phyloP scores from a whole-genome alignment of 2,888 invertebrate genomes.

The Melipona beecheii region DNA sequence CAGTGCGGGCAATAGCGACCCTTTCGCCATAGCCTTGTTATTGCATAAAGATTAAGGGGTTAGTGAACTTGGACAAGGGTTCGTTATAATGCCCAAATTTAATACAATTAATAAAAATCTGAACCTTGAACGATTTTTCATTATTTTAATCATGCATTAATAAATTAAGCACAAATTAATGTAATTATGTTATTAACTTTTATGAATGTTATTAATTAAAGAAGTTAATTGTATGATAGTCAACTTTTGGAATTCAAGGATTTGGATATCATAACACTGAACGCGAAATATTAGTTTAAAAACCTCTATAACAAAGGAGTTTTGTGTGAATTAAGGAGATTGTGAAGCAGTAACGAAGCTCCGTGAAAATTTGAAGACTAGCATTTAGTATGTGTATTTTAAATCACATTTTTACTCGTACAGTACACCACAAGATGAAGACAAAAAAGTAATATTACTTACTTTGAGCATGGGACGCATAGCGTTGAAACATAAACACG shows the following conservation, averaged over 20 bases:
- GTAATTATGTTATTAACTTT: not conserved
- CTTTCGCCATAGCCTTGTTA: constrained; percentile 88
- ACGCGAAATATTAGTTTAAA: constrained; percentile 23
- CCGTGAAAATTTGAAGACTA: constrained; percentile 42
- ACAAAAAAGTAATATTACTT: constrained; percentile 78
- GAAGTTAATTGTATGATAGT: constrained; percentile 2
- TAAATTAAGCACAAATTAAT: constrained; percentile 6
- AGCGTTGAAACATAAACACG: constrained; percentile 85
- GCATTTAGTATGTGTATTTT: constrained; percentile 40
- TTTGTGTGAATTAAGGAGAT: constrained; percentile 39
- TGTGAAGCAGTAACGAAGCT: constrained; percentile 60
- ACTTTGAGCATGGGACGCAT: constrained; percentile 90
- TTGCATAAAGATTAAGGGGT: constrained; percentile 77
- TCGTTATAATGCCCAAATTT: constrained; percentile 32
- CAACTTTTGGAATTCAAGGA: constrained; percentile 11
- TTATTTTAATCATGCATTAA: constrained; percentile 7
- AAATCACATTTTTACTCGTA: constrained; percentile 36
- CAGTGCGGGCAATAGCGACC: constrained; percentile 90
- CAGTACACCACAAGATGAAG: constrained; percentile 11
- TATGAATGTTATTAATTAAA: not conserved
- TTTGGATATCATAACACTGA: constrained; percentile 23
- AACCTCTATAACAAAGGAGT: constrained; percentile 16
- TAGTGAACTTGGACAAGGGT: constrained; percentile 72
- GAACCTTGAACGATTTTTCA: constrained; percentile 19
- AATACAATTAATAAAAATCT: constrained; percentile 34